Evolutionary conservation across 2,113 vertebrate species (phyloP).

Genomic region (Galeopterus variegatus): DNA sequence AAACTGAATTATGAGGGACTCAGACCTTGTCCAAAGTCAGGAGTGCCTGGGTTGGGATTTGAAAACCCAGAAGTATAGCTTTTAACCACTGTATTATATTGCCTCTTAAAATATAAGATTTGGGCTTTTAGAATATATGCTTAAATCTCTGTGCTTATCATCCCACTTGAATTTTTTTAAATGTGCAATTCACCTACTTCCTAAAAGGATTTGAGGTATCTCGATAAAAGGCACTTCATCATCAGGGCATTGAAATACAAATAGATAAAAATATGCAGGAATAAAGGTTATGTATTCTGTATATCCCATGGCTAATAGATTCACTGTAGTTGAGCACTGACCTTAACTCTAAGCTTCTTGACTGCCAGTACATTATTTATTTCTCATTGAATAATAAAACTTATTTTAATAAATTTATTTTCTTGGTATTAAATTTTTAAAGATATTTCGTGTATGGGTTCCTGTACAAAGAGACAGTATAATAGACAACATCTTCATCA

Average conservation of each 20-base stretch:
- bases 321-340: neutral
- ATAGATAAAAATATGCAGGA: neutral
- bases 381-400: constrained; percentile 33
- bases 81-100: constrained; percentile 2
- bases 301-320: neutral
- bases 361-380: neutral
- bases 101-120: constrained; percentile 11
- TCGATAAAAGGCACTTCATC: constrained; percentile 38
- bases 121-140: neutral
- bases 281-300: neutral
- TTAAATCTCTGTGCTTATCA: constrained; percentile 29
- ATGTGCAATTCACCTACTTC: neutral
- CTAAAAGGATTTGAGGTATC: neutral
- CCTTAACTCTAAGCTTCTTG: constrained; percentile 24
- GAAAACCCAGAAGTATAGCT: neutral
- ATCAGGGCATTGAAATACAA: neutral
- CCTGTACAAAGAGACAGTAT: constrained; percentile 17
- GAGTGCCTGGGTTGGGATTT: constrained; percentile 19
- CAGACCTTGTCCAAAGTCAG: constrained; percentile 39
- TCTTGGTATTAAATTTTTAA: constrained; percentile 11
- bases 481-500: neutral
- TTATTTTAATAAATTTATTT: constrained; percentile 27
- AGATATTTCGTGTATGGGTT: neutral
- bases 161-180: constrained; percentile 40
- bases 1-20: neutral